Evolutionary conservation across 2,113 vertebrate species (phyloP).

Genomic region (Ptychochromis oligacanthus): DNA sequence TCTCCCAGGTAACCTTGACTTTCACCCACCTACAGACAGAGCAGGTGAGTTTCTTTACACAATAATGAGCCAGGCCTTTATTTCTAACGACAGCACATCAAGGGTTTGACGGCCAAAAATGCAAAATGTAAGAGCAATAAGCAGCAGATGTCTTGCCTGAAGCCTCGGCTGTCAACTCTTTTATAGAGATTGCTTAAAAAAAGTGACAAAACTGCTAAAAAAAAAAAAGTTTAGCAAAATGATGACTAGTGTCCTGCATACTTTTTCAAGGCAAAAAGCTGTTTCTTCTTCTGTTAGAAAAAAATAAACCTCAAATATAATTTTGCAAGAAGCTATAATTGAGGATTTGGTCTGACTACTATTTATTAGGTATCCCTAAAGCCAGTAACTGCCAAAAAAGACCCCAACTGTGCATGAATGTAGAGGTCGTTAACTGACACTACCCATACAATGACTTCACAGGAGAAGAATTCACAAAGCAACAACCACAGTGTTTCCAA

Average conservation of each 20-base stretch:
- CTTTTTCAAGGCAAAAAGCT: slow-evolving; percentile 1
- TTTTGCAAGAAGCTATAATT: slow-evolving; percentile 64
- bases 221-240: slow-evolving; percentile 18
- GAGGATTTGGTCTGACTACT: slow-evolving; percentile 46
- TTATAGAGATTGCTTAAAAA: slow-evolving; percentile 22
- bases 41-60: slow-evolving; percentile 15
- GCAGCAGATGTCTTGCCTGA: background rate
- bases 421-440: slow-evolving; percentile 67
- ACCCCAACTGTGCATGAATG: slow-evolving; percentile 51
- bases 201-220: slow-evolving; percentile 17
- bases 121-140: background rate
- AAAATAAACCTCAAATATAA: slow-evolving; percentile 62
- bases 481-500: slow-evolving; percentile 35
- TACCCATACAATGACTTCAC: slow-evolving; percentile 75
- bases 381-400: slow-evolving; percentile 29
- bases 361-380: slow-evolving; percentile 55
- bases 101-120: background rate
- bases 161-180: background rate
- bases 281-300: slow-evolving; percentile 39
- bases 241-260: slow-evolving; percentile 11
- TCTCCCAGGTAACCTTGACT: slow-evolving; percentile 87
- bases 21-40: slow-evolving; percentile 81
- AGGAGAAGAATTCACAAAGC: slow-evolving; percentile 62
- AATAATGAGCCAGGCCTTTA: background rate
- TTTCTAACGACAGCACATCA: background rate